These are phyloP conservation scores for Cetoscarus ocellatus DNA, from an alignment of 2,797 vertebrate species.

Conservation along the genomic window DNA sequence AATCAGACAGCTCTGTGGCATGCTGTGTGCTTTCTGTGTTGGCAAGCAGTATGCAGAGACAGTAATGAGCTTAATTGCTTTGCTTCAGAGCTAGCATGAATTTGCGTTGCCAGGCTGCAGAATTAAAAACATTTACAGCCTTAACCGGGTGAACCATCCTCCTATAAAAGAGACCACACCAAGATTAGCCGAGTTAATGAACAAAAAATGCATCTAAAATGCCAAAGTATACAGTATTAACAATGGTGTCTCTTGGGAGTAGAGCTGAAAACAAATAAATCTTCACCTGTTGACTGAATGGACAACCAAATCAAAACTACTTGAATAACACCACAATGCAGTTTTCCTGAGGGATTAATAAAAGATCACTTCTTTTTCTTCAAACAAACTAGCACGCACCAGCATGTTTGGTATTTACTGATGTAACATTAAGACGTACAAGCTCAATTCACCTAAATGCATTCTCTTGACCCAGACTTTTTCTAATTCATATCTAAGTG, in stretches of 20 bases:
- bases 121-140: constrained; percentile 52
- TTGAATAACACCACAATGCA: too few species aligned
- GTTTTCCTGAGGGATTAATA: too few species aligned
- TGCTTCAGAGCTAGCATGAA: constrained; percentile 57
- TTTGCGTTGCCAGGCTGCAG: constrained; percentile 53
- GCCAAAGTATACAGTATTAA: not conserved
- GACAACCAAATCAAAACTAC: not conserved
- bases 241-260: not conserved
- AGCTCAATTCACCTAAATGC: too few species aligned
- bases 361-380: too few species aligned
- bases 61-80: constrained; percentile 73
- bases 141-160: constrained; percentile 25
- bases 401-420: too few species aligned
- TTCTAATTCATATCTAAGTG: too few species aligned
- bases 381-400: too few species aligned
- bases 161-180: constrained; percentile 29
- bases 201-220: constrained; percentile 22
- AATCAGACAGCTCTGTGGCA: constrained; percentile 44
- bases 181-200: constrained; percentile 36
- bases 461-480: too few species aligned
- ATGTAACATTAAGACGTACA: too few species aligned
- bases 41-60: constrained; percentile 61
- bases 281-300: constrained; percentile 1
- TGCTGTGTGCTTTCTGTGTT: constrained; percentile 51
- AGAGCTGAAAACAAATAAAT: not conserved